These are phyloP conservation scores for Distichodus sexfasciatus DNA, from an alignment of 2,797 vertebrate genomes.

Conservation along the genomic window DNA sequence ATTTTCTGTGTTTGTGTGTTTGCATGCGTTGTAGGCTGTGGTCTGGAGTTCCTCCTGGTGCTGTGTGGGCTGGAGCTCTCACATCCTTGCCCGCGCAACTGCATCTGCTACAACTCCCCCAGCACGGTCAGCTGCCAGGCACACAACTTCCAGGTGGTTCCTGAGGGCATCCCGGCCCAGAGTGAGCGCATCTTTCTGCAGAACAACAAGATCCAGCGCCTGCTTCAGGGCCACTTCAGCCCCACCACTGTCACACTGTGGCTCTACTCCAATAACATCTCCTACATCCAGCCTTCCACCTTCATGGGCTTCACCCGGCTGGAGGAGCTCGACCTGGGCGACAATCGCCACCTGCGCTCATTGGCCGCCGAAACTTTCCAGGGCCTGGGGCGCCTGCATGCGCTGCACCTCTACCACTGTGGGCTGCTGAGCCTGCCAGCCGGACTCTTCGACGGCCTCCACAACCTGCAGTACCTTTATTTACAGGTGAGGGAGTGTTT, in stretches of 20 bases:
- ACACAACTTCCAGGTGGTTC: slow-evolving; percentile 89
- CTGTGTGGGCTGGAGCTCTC: slow-evolving; percentile 84
- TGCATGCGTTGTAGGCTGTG: slow-evolving; percentile 76
- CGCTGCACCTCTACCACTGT: slow-evolving; percentile 93
- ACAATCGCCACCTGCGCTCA: slow-evolving; percentile 87
- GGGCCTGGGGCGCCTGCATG: slow-evolving; percentile 88
- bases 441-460: slow-evolving; percentile 85
- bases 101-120: slow-evolving; percentile 93
- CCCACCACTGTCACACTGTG: slow-evolving; percentile 91
- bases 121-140: slow-evolving; percentile 98
- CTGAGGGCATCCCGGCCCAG: slow-evolving; percentile 90
- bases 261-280: slow-evolving; percentile 98
- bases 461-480: slow-evolving; percentile 96
- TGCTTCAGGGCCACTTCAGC: slow-evolving; percentile 91
- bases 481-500: slow-evolving; percentile 79
- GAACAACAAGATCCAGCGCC: slow-evolving; percentile 92
- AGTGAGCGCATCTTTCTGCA: slow-evolving; percentile 96
- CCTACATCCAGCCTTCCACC: slow-evolving; percentile 90
- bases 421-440: slow-evolving; percentile 86
- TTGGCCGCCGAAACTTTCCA: slow-evolving; percentile 90
- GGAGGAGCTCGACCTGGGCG: slow-evolving; percentile 95
- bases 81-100: slow-evolving; percentile 85
- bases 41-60: slow-evolving; percentile 87
- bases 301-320: slow-evolving; percentile 89
- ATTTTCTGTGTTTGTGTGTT: neutral